A percentile compares a stretch with the other conserved stretches of the same genome.
These are phyloP conservation scores for Myocastor coypus DNA, from an alignment of 2,113 vertebrate species.

Conservation along the genomic window DNA sequence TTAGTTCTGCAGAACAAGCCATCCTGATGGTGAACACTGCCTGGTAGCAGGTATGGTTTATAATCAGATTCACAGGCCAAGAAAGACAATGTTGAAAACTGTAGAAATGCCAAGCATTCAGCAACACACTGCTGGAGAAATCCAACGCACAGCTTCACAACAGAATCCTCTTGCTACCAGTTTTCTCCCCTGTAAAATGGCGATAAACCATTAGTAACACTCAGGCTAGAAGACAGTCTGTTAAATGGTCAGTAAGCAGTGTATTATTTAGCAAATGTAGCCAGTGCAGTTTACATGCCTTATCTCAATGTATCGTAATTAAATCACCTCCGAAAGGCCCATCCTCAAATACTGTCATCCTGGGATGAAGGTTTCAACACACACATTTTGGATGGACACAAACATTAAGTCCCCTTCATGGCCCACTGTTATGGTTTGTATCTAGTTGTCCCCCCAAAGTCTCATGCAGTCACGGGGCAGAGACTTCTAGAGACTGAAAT, in stretches of 20 bases:
- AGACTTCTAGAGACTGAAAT: no score
- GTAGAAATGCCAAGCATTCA: neutral
- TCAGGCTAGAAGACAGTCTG: neutral
- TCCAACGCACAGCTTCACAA: neutral
- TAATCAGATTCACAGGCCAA: neutral
- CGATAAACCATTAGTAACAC: neutral
- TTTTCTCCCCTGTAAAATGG: neutral
- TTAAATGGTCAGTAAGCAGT: slow-evolving; percentile 1
- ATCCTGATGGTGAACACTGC: neutral
- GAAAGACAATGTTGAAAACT: neutral
- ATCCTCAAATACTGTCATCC: neutral
- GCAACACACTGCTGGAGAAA: neutral
- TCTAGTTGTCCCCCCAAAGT: no score
- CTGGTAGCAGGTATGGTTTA: neutral
- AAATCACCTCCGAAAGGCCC: neutral
- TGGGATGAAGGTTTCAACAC: neutral
- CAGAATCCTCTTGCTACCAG: neutral
- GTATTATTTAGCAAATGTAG: neutral
- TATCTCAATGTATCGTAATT: neutral
- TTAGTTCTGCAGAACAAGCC: neutral
- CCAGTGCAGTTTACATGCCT: neutral
- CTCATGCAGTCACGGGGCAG: no score
- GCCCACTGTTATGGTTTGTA: no score
- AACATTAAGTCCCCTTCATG: neutral
- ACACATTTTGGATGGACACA: neutral